Conservation (phyloP, 2,888 invertebrate species). For the Cremastobaeus sp. region DNA sequence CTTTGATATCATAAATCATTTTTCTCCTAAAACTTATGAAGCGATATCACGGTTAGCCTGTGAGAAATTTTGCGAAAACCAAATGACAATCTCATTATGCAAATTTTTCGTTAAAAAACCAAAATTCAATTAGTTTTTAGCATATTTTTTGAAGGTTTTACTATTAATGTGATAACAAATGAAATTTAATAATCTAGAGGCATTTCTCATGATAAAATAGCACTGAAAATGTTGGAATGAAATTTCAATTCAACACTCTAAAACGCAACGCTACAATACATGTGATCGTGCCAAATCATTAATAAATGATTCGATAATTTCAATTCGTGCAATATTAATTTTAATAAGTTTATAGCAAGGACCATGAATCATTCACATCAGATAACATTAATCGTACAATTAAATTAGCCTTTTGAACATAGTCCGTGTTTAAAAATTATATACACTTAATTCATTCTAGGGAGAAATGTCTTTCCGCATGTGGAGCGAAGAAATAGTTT, state of each 20-base stretch:
- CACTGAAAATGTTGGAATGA: too few species aligned
- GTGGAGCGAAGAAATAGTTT: slow-evolving; percentile 41
- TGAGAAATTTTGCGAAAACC: too few species aligned
- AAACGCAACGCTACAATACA: too few species aligned
- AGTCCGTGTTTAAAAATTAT: slow-evolving; percentile 46
- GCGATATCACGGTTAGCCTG: not conserved
- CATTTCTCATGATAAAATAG: too few species aligned
- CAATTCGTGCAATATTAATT: slow-evolving; percentile 13
- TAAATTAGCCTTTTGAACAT: slow-evolving; percentile 46
- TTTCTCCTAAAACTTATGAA: slow-evolving; percentile 1
- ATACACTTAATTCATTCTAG: slow-evolving; percentile 8
- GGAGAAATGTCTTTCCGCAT: slow-evolving; percentile 45
- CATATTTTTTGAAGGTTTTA: too few species aligned
- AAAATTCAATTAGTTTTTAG: too few species aligned
- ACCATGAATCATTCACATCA: slow-evolving; percentile 28
- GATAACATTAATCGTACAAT: slow-evolving; percentile 42
- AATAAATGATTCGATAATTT: not conserved
- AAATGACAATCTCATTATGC: too few species aligned
- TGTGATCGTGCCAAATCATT: too few species aligned
- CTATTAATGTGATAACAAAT: too few species aligned
- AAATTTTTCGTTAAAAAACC: too few species aligned
- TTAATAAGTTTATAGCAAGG: not conserved
- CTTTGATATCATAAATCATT: slow-evolving; percentile 11
- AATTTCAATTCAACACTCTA: too few species aligned
- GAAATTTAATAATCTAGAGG: too few species aligned